Conservation (phyloP, 2,888 invertebrate genomes). For the Linnaemya vulpina region DNA sequence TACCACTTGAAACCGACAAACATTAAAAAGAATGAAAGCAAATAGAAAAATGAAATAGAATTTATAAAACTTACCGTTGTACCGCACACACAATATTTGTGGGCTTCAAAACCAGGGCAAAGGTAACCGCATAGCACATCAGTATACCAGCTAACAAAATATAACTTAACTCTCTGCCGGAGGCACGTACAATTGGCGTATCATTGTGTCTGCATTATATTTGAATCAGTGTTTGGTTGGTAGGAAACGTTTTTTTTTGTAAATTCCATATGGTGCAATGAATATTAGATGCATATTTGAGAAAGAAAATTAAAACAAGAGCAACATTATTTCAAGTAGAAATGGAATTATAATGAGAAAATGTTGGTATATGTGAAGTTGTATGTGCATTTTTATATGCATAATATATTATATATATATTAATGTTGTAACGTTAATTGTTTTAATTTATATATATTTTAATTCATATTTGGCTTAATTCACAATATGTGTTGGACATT, state of each 20-base stretch:
- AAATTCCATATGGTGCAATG: slow-evolving; percentile 18
- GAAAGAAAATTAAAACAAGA: background rate
- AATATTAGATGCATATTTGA: slow-evolving; percentile 19
- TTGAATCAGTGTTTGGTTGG: slow-evolving; percentile 11
- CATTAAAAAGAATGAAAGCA: background rate
- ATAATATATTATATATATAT: background rate
- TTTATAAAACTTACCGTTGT: slow-evolving; percentile 89
- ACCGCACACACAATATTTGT: slow-evolving; percentile 95
- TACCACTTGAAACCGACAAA: background rate
- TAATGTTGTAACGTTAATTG: no score
- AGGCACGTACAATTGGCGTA: slow-evolving; percentile 98
- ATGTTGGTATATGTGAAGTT: background rate
- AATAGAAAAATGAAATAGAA: background rate
- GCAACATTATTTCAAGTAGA: slow-evolving; percentile 49
- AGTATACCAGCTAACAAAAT: slow-evolving; percentile 94
- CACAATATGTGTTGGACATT: no score
- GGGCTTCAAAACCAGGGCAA: slow-evolving; percentile 93
- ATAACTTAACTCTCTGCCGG: slow-evolving; percentile 94
- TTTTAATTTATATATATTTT: no score
- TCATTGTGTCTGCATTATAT: slow-evolving; percentile 87
- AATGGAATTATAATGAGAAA: slow-evolving; percentile 63
- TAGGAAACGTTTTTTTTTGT: background rate
- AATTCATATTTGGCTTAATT: no score
- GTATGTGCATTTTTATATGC: background rate
- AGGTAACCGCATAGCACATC: slow-evolving; percentile 96